These are phyloP conservation scores for Monopterus albus DNA, from an alignment of 2,113 vertebrate species.

Conservation along the genomic window DNA sequence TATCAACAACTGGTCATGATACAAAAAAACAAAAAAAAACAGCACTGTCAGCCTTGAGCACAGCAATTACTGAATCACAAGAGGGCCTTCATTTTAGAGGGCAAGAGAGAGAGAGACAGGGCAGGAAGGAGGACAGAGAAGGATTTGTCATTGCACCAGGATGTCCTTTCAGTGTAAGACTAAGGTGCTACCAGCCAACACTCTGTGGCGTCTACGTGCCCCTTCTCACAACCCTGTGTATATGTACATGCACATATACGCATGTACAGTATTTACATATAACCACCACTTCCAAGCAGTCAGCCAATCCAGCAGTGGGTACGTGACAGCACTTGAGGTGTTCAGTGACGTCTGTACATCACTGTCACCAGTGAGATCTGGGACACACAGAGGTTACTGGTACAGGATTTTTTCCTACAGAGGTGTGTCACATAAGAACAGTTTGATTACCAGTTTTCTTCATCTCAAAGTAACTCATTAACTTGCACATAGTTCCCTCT, in stretches of 20 bases:
- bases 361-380: slow-evolving; percentile 6
- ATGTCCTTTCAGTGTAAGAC: slow-evolving; percentile 33
- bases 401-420: slow-evolving; percentile 9
- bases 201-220: slow-evolving; percentile 23
- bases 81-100: slow-evolving; percentile 8
- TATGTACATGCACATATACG: neutral
- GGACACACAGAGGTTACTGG: slow-evolving; percentile 14
- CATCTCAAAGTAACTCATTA: neutral
- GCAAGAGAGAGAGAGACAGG: neutral
- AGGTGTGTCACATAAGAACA: neutral
- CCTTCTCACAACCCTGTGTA: slow-evolving; percentile 19
- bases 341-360: slow-evolving; percentile 8
- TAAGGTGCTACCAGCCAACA: slow-evolving; percentile 17
- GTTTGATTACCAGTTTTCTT: neutral
- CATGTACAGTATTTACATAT: slow-evolving; percentile 26
- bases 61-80: slow-evolving; percentile 21
- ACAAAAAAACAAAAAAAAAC: neutral
- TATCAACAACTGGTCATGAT: slow-evolving; percentile 6
- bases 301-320: slow-evolving; percentile 8
- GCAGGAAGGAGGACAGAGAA: neutral
- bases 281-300: slow-evolving; percentile 28
- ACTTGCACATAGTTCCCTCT: neutral
- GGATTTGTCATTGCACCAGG: slow-evolving; percentile 35
- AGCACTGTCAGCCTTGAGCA: neutral
- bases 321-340: slow-evolving; percentile 49